Conservation (phyloP, 2,113 vertebrate species). For the Lepus timidus region DNA sequence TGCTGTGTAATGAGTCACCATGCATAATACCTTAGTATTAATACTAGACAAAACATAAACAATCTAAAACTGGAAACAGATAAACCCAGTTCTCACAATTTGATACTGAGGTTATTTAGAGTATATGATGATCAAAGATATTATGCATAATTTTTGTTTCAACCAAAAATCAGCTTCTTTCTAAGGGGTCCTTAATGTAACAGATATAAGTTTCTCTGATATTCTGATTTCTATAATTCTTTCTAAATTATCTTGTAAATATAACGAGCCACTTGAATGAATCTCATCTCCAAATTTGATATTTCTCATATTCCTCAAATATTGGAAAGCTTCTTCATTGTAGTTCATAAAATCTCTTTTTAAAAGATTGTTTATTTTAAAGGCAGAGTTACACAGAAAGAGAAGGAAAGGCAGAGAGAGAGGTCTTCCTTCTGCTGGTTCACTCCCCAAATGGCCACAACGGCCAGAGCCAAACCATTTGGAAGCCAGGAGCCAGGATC, state of each 20-base stretch:
- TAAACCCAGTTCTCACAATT: not conserved
- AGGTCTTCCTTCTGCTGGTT: too few relatives aligned
- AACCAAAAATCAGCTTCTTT: not conserved
- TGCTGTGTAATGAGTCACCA: too few relatives aligned
- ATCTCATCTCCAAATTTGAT: not conserved
- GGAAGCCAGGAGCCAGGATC: too few relatives aligned
- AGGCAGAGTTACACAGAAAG: too few relatives aligned
- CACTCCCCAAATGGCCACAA: too few relatives aligned
- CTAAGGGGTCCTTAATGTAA: not conserved
- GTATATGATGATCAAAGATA: slow-evolving; percentile 22
- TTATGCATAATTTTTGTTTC: not conserved
- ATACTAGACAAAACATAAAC: not conserved
- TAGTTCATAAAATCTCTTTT: not conserved
- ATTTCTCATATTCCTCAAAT: not conserved
- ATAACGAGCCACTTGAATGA: not conserved
- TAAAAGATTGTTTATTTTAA: too few relatives aligned
- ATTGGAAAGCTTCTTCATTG: slow-evolving; percentile 17
- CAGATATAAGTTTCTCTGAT: not conserved
- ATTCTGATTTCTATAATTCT: slow-evolving; percentile 13
- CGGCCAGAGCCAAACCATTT: too few relatives aligned
- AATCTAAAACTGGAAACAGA: not conserved
- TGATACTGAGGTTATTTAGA: not conserved
- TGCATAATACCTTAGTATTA: not conserved
- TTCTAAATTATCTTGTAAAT: not conserved
- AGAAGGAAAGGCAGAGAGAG: too few relatives aligned